Conservation (phyloP, 2,113 vertebrate genomes). For the Aegithalos caudatus region DNA sequence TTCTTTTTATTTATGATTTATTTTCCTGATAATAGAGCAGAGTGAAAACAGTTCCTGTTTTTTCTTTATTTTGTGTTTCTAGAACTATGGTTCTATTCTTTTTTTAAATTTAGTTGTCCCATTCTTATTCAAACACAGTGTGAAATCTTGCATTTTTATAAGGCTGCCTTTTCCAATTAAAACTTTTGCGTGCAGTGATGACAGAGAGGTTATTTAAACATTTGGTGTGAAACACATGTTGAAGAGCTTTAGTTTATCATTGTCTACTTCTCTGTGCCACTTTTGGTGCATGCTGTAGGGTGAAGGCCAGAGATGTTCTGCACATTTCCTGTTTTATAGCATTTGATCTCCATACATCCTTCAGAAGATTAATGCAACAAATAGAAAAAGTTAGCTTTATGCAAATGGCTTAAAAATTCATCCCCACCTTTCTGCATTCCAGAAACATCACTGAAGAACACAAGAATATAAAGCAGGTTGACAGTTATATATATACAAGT, state of each 20-base stretch:
- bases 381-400: neutral
- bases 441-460: neutral
- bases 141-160: neutral
- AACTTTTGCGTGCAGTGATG: neutral
- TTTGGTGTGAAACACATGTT: neutral
- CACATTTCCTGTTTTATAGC: neutral
- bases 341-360: neutral
- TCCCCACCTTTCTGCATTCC: neutral
- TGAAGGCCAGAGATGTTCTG: neutral
- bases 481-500: neutral
- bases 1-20: too few species aligned
- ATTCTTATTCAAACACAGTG: neutral
- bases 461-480: neutral
- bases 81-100: neutral
- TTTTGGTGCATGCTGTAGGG: neutral
- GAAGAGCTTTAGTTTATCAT: neutral
- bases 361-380: neutral
- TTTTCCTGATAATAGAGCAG: neutral
- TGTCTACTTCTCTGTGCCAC: neutral
- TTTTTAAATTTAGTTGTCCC: neutral
- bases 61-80: neutral
- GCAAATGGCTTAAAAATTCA: neutral
- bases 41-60: neutral
- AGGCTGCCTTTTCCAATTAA: neutral
- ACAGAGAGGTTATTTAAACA: neutral